Conservation (phyloP, 2,797 vertebrate species). For the Epinephelus malabaricus region DNA sequence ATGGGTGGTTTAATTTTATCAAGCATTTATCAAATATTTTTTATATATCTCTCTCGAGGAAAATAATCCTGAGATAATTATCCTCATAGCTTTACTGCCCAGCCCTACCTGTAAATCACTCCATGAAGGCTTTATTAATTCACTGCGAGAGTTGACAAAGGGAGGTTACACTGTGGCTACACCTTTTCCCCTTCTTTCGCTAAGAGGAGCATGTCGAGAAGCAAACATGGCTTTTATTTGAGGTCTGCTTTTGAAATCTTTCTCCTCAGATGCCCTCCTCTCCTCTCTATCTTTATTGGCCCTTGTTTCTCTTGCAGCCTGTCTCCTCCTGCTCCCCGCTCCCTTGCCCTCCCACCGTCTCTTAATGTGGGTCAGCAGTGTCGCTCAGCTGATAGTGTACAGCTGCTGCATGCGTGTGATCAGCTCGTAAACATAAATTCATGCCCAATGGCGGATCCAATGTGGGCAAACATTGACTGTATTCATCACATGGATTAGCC, state of each 20-base stretch:
- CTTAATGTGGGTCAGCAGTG: conserved; percentile 49
- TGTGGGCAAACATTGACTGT: conserved; percentile 25
- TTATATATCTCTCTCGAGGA: too few relatives aligned
- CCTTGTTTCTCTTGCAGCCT: neutral
- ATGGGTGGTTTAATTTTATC: too few relatives aligned
- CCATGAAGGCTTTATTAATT: conserved; percentile 39
- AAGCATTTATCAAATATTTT: too few relatives aligned
- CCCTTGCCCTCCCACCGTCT: neutral
- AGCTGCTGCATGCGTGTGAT: conserved; percentile 42
- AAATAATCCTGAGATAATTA: too few relatives aligned
- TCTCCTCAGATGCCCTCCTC: conserved; percentile 40
- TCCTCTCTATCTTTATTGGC: conserved; percentile 13
- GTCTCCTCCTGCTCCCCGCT: neutral
- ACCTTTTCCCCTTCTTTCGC: conserved; percentile 42
- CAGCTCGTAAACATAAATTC: conserved; percentile 27
- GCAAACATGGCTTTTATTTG: conserved; percentile 61
- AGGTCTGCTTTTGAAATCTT: conserved; percentile 51
- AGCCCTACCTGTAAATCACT: conserved; percentile 32
- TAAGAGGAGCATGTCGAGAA: conserved; percentile 21
- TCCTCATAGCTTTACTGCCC: too few relatives aligned
- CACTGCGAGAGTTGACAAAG: conserved; percentile 54
- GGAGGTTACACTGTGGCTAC: conserved; percentile 45
- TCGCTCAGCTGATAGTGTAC: conserved; percentile 27
- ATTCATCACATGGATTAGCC: conserved; percentile 34
- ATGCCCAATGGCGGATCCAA: conserved; percentile 15